Evolutionary conservation across 2,888 invertebrate genomes (phyloP), one percentile per base, ranked within the genome.

Genomic region (Drosophila ezoana): DNA sequence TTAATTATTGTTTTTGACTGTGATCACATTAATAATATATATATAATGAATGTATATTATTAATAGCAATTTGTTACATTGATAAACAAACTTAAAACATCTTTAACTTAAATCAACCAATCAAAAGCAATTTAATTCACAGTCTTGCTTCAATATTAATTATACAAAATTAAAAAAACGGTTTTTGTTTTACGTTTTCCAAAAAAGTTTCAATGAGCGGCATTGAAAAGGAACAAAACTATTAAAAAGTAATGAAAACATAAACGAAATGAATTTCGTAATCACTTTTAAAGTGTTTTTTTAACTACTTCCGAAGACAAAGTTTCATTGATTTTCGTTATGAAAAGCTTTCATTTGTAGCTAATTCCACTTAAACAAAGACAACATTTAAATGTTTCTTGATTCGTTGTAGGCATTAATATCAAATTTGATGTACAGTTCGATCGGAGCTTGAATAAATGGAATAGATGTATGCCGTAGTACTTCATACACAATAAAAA

Each of bases 21-120:
- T 90, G 89, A 90, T 89, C 81, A 84, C 81, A 81, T 90, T 78
- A 65, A 82, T 75, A 73, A 81, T 80, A 81, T 60, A 75, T 60
- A 75, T 76, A 60, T 76, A 60, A 65, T 70, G 32, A 69, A 66
- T 52, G 44, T 40, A 72, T 13, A 72, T 71, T 28, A 28, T 28
- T 28, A 8, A 8, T 28, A 28, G 28, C 28, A 28, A 28, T 28
- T 28, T 76, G 53, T 64, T 73, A 68, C 58, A 63, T 64, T 57
- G 58, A 43, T 57, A 47, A 41, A 64, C 18, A 49, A 40, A 49
- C 51, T 40, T 40, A 41, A 62, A 59, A 51, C 62, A 57, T 70
- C 63, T 63, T 68, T 57, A 49, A 60, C 68, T 64, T 20, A 58
- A 78, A 66, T 68, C 61, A 72, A 73, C 57, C 49, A 67, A 71